Base-by-base conservation (phyloP, 2,888 invertebrate species). In the Isoperla grammatica region DNA sequence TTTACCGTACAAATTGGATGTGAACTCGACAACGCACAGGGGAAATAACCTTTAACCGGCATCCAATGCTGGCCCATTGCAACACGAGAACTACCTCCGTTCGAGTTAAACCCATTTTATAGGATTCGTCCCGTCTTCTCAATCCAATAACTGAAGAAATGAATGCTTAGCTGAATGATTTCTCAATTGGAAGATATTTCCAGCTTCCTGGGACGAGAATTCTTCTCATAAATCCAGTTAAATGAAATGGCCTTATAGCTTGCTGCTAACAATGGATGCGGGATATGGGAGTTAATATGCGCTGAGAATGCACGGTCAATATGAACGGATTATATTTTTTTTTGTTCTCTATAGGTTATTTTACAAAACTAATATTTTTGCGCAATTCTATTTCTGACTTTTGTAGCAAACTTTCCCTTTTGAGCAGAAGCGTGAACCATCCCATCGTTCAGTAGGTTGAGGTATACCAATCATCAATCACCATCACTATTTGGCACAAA, bases 1-100 rank as follows among this genome's bases (percentile, higher is more conserved):
- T 65, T 65, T 62, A 57, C 56, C 46, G 48, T 55, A 50, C 57
- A 62, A 63, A 65, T 63, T 63, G 65, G 62, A 62, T 61, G 61
- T 56, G 65, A 65, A 62, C 57, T 37, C 45, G 59, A 65, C 63
- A 61, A 59, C 61, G 56, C 65, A 40, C 65, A 23, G 13, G 65
- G 65, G 65, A 65, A 65, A 65, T 65, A 53, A 53, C 53, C 53
- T 39, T 53, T 53, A 53, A 53, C 37, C 53, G 29, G 29, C 29
- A 39, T 53, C 53, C 37, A 53, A 53, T 37, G 29, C 29, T 29
- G 53, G 37, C 53, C 39, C 53, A 37, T 35, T 39, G 37, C 19
- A 15, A 39, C 17, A 53, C 53, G 17, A 39, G 37, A 53, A 53
- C 53, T 53, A 37, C 53, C 53, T 53, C 39, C 29, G 29, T 29